Conservation (phyloP, 2,113 vertebrate species). For the Zapus hudsonius region DNA sequence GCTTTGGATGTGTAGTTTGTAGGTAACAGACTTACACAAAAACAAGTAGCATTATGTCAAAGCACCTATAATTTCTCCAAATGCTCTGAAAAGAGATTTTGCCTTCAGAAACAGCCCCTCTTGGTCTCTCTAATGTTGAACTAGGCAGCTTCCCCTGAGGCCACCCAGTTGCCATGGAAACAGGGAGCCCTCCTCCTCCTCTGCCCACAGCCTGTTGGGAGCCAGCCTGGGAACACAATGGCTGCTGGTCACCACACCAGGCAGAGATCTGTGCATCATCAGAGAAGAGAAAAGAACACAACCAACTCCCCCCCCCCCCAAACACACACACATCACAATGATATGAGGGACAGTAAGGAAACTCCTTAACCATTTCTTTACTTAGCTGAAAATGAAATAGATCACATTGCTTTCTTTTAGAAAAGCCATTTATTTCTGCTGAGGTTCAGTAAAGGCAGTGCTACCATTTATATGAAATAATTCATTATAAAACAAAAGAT, state of each 20-base stretch:
- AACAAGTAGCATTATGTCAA: background rate
- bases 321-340: background rate
- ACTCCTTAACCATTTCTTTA: background rate
- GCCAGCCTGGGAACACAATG: slow-evolving; percentile 45
- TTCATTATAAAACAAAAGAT: background rate
- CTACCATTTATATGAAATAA: background rate
- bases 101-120: background rate
- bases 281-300: background rate
- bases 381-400: slow-evolving; percentile 47
- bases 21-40: slow-evolving; percentile 47
- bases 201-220: slow-evolving; percentile 65
- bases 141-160: slow-evolving; percentile 79
- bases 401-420: slow-evolving; percentile 27
- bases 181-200: slow-evolving; percentile 81
- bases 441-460: slow-evolving; percentile 4
- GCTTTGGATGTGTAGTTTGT: background rate
- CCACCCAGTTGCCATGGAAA: slow-evolving; percentile 85
- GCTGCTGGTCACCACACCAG: slow-evolving; percentile 3
- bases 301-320: background rate
- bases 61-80: background rate
- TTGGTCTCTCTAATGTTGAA: slow-evolving; percentile 59
- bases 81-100: background rate
- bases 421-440: slow-evolving; percentile 43
- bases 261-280: background rate
- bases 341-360: background rate